A percentile compares a stretch with the other conserved stretches of the same genome.
phyloP scores from a whole-genome alignment of 1,140 invertebrate species.

The Batillaria attramentaria region DNA sequence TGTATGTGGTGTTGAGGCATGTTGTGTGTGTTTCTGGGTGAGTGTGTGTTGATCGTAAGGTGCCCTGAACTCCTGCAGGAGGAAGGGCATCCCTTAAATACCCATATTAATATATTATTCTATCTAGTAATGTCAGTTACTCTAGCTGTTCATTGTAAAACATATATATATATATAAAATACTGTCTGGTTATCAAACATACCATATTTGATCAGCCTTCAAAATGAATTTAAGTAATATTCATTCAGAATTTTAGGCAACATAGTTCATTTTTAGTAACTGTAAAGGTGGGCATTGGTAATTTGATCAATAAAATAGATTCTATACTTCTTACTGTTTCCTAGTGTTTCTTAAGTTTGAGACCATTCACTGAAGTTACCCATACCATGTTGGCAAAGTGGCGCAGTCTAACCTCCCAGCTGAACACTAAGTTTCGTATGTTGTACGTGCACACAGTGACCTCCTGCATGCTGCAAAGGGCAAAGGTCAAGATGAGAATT shows the following conservation, averaged over 20 bases:
- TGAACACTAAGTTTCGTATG: slow-evolving; percentile 67
- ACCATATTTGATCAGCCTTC: slow-evolving; percentile 50
- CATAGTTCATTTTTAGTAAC: background rate
- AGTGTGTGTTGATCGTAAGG: slow-evolving; percentile 9
- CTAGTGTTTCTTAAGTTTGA: no score
- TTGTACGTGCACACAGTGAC: slow-evolving; percentile 57
- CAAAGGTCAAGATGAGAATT: background rate
- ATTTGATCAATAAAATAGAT: background rate
- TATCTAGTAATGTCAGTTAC: no score
- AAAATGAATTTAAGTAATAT: slow-evolving; percentile 32
- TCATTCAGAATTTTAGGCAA: background rate
- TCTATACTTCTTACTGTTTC: no score
- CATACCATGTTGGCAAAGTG: slow-evolving; percentile 59
- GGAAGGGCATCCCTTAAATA: slow-evolving; percentile 1
- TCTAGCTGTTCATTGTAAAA: no score
- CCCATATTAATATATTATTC: background rate
- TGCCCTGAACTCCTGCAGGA: slow-evolving; percentile 42
- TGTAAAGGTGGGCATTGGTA: background rate
- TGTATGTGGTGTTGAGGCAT: no score
- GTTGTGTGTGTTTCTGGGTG: slow-evolving; percentile 31
- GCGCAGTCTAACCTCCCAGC: slow-evolving; percentile 59
- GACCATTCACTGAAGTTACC: no score
- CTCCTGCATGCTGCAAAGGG: background rate
- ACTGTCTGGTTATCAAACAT: no score
- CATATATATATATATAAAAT: no score